Percentiles rank a stretch among this genome's conserved stretches.
These are phyloP conservation scores for Dicerorhinus sumatrensis DNA, from an alignment of 2,113 vertebrate genomes.

Conservation along the genomic window DNA sequence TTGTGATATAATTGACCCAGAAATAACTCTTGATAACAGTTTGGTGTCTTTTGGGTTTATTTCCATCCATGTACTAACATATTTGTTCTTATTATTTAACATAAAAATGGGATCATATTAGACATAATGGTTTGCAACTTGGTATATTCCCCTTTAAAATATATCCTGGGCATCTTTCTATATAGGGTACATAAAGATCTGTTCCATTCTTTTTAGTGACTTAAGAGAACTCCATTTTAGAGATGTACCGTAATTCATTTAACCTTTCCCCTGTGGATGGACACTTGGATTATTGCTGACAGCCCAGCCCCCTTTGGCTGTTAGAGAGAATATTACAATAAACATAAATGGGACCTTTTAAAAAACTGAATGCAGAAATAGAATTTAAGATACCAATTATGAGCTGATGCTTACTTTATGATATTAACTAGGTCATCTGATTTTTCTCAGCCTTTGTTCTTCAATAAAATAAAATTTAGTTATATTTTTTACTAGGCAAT, in stretches of 20 bases:
- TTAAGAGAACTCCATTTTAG: neutral
- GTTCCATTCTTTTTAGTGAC: neutral
- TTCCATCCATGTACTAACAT: neutral
- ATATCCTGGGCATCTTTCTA: neutral
- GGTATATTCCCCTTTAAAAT: neutral
- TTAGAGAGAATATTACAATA: neutral
- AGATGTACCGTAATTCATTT: neutral
- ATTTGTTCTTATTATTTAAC: neutral
- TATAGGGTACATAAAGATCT: neutral
- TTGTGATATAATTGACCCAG: neutral
- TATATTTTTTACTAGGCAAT: neutral
- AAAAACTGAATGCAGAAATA: neutral
- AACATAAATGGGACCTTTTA: neutral
- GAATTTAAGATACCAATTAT: neutral
- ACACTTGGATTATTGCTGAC: neutral
- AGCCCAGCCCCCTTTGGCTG: neutral
- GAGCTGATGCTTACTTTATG: neutral
- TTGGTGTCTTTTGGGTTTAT: neutral
- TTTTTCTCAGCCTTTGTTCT: slow-evolving; percentile 41
- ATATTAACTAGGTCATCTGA: neutral
- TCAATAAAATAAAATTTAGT: slow-evolving; percentile 41
- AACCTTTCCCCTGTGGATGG: neutral
- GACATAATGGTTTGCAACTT: neutral
- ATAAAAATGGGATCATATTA: neutral
- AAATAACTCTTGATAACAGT: neutral